Conservation (phyloP, 2,113 vertebrate genomes). For the Lepisosteus osseus region DNA sequence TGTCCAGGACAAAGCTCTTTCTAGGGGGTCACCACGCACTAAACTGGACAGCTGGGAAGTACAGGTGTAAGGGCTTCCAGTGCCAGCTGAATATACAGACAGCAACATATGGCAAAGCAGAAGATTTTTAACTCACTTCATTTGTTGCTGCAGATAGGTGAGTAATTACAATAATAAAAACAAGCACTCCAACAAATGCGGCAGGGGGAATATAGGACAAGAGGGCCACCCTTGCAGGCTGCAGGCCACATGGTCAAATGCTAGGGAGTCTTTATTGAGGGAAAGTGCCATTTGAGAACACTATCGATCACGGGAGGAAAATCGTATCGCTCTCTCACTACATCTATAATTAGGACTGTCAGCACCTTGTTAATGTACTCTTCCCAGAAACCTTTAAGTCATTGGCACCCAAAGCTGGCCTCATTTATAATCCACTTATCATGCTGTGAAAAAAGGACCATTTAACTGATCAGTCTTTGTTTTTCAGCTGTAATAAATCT, state of each 20-base stretch:
- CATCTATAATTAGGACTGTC: conserved; percentile 34
- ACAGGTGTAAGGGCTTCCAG: conserved; percentile 43
- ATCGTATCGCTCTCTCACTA: conserved; percentile 17
- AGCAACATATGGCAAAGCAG: conserved; percentile 41
- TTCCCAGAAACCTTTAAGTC: conserved; percentile 33
- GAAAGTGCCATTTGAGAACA: conserved; percentile 21
- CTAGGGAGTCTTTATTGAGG: background rate
- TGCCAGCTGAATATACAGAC: conserved; percentile 41
- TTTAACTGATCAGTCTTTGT: background rate
- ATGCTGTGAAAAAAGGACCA: conserved; percentile 12
- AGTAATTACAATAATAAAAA: background rate
- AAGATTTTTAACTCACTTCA: conserved; percentile 30
- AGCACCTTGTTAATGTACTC: conserved; percentile 31
- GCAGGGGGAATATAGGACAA: background rate
- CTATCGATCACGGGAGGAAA: conserved; percentile 23
- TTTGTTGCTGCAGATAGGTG: conserved; percentile 22
- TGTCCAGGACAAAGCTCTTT: background rate
- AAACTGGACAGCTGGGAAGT: conserved; percentile 45
- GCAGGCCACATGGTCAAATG: background rate
- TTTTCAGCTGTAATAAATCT: conserved; percentile 10
- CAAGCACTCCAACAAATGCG: background rate
- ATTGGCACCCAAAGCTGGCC: conserved; percentile 23
- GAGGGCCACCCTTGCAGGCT: background rate
- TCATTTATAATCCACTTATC: conserved; percentile 33
- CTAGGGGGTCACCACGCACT: conserved; percentile 5